Evolutionary conservation across 2,797 vertebrate genomes (phyloP).

Genomic region (Characodon lateralis): DNA sequence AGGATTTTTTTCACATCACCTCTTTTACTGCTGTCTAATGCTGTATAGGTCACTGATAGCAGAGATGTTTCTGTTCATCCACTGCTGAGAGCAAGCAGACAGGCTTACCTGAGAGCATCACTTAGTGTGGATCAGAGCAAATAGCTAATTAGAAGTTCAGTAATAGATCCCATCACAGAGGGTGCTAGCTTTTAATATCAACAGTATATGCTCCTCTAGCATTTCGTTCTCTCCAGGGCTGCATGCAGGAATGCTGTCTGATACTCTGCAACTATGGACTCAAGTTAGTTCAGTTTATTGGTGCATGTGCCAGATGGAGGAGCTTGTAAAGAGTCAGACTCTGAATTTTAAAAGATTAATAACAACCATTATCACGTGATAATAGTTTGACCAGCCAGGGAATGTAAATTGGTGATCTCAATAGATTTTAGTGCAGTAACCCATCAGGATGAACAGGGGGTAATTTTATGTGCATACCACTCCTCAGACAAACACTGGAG

Average conservation of each 20-base stretch:
- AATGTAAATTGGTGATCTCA: not conserved
- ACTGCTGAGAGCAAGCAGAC: conserved; percentile 23
- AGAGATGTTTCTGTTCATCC: conserved; percentile 25
- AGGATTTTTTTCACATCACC: conserved; percentile 28
- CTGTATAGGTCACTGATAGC: conserved; percentile 33
- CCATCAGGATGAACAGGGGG: not conserved
- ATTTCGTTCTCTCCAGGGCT: conserved; percentile 15
- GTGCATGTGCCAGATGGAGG: conserved; percentile 22
- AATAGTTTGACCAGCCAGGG: not conserved
- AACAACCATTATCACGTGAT: not conserved
- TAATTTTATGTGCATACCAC: not conserved
- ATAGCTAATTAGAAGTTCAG: conserved; percentile 25
- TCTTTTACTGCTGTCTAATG: conserved; percentile 26
- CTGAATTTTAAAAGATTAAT: conserved; percentile 2
- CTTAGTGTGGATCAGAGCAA: conserved; percentile 20
- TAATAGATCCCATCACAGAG: conserved; percentile 14
- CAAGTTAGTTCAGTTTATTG: conserved; percentile 24
- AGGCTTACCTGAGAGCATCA: conserved; percentile 19
- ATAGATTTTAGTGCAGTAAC: not conserved
- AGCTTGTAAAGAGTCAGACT: conserved; percentile 24
- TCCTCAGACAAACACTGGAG: not conserved
- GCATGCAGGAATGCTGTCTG: conserved; percentile 27
- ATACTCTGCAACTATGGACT: conserved; percentile 5
- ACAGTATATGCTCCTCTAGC: conserved; percentile 30
- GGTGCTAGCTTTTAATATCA: conserved; percentile 21